Percentiles rank a stretch among this genome's conserved stretches.
These are phyloP conservation scores for Microctenopoma stevenorrisi DNA, from an alignment of 2,797 vertebrate species.

Conservation along the genomic window DNA sequence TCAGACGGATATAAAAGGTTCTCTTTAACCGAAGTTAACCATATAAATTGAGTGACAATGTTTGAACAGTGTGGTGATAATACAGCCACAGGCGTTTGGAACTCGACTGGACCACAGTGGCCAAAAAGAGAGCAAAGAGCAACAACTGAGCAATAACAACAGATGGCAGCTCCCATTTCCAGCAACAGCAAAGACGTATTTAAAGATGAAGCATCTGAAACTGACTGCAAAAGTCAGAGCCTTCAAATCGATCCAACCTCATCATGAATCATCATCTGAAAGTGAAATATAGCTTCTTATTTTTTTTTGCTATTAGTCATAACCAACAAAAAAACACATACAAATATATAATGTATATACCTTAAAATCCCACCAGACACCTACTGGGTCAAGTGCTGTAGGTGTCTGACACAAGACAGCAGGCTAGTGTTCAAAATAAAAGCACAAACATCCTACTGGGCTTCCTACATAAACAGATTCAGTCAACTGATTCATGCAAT, in stretches of 20 bases:
- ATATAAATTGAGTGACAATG: slow-evolving; percentile 10
- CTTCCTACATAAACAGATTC: neutral
- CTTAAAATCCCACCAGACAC: too few relatives aligned
- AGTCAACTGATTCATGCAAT: slow-evolving; percentile 10
- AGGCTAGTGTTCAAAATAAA: too few relatives aligned
- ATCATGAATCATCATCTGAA: slow-evolving; percentile 24
- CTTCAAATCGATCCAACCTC: slow-evolving; percentile 27
- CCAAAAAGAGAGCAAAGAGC: slow-evolving; percentile 55
- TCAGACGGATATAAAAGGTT: neutral
- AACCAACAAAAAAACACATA: slow-evolving; percentile 5
- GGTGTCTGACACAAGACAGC: too few relatives aligned
- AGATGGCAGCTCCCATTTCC: slow-evolving; percentile 60
- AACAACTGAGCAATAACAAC: slow-evolving; percentile 61
- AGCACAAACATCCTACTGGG: neutral
- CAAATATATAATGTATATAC: slow-evolving; percentile 7
- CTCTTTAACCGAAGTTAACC: neutral
- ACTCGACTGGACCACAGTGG: slow-evolving; percentile 19
- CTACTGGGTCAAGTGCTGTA: too few relatives aligned
- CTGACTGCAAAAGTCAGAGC: slow-evolving; percentile 25
- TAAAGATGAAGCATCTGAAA: slow-evolving; percentile 41
- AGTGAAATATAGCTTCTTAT: neutral
- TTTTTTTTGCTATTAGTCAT: neutral
- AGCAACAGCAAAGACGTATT: slow-evolving; percentile 52
- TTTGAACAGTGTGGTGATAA: slow-evolving; percentile 44
- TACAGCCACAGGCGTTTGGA: slow-evolving; percentile 50